These are phyloP conservation scores for Sphaerophoria rueppellii DNA, from an alignment of 2,888 invertebrate genomes.

Conservation along the genomic window DNA sequence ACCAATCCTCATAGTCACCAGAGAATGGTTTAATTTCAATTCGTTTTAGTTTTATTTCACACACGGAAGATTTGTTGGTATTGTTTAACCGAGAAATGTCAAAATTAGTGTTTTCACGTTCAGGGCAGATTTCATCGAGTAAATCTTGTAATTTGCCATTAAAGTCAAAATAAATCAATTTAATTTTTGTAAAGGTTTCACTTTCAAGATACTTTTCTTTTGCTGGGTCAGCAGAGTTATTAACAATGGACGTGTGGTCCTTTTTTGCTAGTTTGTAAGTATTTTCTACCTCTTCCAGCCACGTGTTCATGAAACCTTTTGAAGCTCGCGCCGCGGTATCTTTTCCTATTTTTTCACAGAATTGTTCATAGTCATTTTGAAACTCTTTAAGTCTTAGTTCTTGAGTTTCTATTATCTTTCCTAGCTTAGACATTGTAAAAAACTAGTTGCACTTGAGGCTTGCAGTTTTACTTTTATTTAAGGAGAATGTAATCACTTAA, in stretches of 20 bases:
- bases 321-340: conserved; percentile 17
- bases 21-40: conserved; percentile 33
- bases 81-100: neutral
- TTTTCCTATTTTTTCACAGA: neutral
- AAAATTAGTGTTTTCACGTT: neutral
- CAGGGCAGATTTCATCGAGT: neutral
- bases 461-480: no score
- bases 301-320: conserved; percentile 24
- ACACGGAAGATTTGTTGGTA: neutral
- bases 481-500: no score
- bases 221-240: conserved; percentile 7
- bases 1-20: conserved; percentile 31
- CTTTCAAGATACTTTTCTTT: conserved; percentile 19
- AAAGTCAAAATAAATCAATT: conserved; percentile 21
- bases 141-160: conserved; percentile 14
- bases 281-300: conserved; percentile 10
- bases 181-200: conserved; percentile 24
- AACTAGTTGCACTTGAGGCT: no score
- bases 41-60: conserved; percentile 12
- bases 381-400: conserved; percentile 6
- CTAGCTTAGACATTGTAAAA: neutral
- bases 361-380: conserved; percentile 12
- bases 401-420: conserved; percentile 1
- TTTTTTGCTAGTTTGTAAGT: conserved; percentile 10
- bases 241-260: conserved; percentile 24